Percentiles rank a stretch among this genome's conserved stretches.
These are phyloP conservation scores for Drosophila tropicalis DNA, from an alignment of 1,140 invertebrate genomes.

Conservation along the genomic window DNA sequence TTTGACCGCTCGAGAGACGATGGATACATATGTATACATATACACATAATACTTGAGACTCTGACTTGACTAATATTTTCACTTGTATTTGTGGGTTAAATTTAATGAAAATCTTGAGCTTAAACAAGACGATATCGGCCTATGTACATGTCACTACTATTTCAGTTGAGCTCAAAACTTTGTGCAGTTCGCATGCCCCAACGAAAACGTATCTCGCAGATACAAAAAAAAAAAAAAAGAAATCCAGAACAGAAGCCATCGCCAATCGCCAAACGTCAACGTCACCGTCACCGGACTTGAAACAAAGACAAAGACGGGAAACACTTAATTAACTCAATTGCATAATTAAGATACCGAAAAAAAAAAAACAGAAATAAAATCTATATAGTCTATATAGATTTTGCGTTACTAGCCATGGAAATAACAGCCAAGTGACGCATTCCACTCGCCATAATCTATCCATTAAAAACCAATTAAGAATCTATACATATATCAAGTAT, in stretches of 20 bases:
- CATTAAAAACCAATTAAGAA: constrained; percentile 30
- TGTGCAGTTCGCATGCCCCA: constrained; percentile 51
- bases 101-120: constrained; percentile 68
- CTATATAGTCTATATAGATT: constrained; percentile 27
- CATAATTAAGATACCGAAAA: constrained; percentile 39
- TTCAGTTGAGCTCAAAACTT: constrained; percentile 64
- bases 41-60: constrained; percentile 45
- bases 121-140: constrained; percentile 58
- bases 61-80: constrained; percentile 23
- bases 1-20: constrained; percentile 67
- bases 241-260: not conserved
- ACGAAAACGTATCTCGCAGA: constrained; percentile 30
- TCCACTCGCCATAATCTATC: constrained; percentile 31
- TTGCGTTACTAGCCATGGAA: constrained; percentile 16
- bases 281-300: not conserved
- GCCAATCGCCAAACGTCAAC: not conserved
- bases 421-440: not conserved
- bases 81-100: constrained; percentile 66
- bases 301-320: constrained; percentile 38
- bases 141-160: constrained; percentile 44
- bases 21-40: constrained; percentile 22
- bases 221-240: no score
- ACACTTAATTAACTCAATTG: constrained; percentile 47
- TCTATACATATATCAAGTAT: constrained; percentile 35
- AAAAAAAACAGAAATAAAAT: not conserved